Conservation (phyloP, 37 sponge, comb jelly and placozoan genomes). For the Amphimedon queenslandica region DNA sequence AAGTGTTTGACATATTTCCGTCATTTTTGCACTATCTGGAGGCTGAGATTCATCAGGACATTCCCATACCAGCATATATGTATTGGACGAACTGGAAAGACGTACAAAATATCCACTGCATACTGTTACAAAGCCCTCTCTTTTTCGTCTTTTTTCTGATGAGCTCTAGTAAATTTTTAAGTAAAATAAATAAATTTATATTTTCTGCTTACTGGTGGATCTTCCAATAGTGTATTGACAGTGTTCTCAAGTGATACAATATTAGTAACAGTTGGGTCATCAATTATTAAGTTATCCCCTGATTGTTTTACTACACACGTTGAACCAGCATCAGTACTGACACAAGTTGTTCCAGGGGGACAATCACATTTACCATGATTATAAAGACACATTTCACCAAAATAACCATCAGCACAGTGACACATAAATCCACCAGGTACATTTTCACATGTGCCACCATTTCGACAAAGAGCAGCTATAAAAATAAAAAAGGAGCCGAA, state of each 20-base stretch:
- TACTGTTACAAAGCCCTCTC: not conserved
- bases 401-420: not conserved
- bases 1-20: conserved; percentile 33
- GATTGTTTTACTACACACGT: not conserved
- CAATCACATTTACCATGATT: not conserved
- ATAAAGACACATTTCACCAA: not conserved
- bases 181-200: not conserved
- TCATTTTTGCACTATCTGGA: conserved; percentile 18
- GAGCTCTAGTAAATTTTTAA: no score
- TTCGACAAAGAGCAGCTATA: not conserved
- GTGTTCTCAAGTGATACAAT: not conserved
- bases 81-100: not conserved
- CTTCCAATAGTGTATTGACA: not conserved
- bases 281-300: not conserved
- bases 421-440: not conserved
- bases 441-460: conserved; percentile 8
- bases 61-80: conserved; percentile 41
- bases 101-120: not conserved
- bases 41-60: conserved; percentile 60
- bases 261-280: not conserved
- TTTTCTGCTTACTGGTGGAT: conserved; percentile 2
- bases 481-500: not conserved
- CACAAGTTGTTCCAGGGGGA: not conserved
- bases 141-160: not conserved
- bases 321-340: not conserved